Evolutionary conservation across 2,797 vertebrate genomes (phyloP), one percentile per base, ranked within the genome.

Genomic region (Epinephelus malabaricus): DNA sequence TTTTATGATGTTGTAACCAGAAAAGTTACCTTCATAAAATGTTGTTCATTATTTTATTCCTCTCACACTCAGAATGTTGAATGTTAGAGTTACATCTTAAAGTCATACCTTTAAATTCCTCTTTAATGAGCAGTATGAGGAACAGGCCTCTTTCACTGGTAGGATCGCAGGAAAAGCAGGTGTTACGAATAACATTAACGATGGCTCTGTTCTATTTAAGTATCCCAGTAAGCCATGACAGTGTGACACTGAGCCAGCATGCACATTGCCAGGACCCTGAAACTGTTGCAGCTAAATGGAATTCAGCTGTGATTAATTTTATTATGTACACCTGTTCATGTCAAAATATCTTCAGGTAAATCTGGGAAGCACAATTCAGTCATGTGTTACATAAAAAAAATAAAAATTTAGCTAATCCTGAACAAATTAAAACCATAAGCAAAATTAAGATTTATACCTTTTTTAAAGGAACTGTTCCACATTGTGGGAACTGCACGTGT

Each of bases 171-270:
- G 8, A 18, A 21, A 34, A 72, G n/a, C 27, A 66, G 18, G 21
- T 51, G 13, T 69, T 69, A 58, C 12, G 30, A 59, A 51, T 53
- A 51, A 46, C 34, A 58, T 77, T 58, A 58, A 64, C 15, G 6
- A 60, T 53, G 15, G 38, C 53, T 56, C 6, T 11, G 34, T 34
- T 73, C 0, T 34, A 19, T 72, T 61, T 12, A 63, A 46, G 40
- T 49, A 8, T 49, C n/a, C 3, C 23, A 15, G 19, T 62, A 47
- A 46, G 8, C 10, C 19, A 5, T 61, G 56, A 45, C 46, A 65
- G 25, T 40, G 19, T 30, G 17, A 54, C 49, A 62, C 40, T 18
- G 30, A 15, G 11, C 1, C 25, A 13, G 25, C 34, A 45, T 19
- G 10, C 34, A 34, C 34, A 34, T 6, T 13, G 27, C 6, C 38